Evolutionary conservation across 2,888 invertebrate species (phyloP), one percentile per base, ranked within the genome.

Genomic region (Vandiemenella viatica): DNA sequence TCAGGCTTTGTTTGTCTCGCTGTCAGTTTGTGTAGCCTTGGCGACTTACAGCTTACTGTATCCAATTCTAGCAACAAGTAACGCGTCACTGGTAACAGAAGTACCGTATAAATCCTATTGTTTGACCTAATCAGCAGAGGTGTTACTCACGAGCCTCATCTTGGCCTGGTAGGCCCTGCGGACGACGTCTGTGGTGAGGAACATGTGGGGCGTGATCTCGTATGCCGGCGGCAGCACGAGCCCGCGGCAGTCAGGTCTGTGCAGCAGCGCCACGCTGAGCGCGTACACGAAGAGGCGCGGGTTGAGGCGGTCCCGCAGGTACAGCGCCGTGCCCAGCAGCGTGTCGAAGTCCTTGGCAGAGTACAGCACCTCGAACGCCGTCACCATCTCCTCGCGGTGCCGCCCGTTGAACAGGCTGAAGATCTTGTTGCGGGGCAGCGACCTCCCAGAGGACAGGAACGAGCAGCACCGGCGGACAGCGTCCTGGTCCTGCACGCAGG

Each of bases 201-300:
- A 62, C 50, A 59, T 54, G 50, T 60, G 58, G 1, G 62, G 62
- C 45, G 58, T 56, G 23, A 60, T 56, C 50, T 61, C 60, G 40
- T 60, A 59, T 26, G 59, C 53, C 6, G 61, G 59, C 5, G 62
- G 62, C 20, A 61, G 48, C n/a, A 48, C 55, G 22, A 61, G 32
- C 15, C 57, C 54, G 6, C 49, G 37, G 48, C 51, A 49, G 40
- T 52, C 53, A 13, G 53, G 47, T 46, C 59, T 51, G 46, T 61
- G 59, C 5, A 56, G 49, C 6, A 59, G 47, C 5, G 60, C 59
- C 32, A 59, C 59, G 50, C 58, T 60, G 43, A 60, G 46, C 16
- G 58, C 60, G 42, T 60, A 61, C 20, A 58, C 56, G 52, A 61
- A 62, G 43, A 58, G 58, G 4, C 60, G 59, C 37, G 61, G 61